phyloP scores from a whole-genome alignment of 2,888 invertebrate species.

The Hydraecia micacea region DNA sequence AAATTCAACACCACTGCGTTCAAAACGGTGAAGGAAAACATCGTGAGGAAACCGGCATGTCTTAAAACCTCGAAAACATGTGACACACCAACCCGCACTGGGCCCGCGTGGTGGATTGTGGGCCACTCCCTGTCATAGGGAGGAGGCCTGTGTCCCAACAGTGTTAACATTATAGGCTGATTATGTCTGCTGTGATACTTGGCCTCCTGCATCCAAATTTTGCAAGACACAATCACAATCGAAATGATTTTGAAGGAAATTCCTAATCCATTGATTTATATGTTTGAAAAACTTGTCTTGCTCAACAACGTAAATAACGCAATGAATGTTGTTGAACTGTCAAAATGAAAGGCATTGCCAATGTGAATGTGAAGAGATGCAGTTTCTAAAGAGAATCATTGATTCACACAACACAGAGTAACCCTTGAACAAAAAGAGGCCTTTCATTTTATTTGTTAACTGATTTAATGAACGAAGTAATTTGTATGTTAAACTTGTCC shows the following conservation, averaged over 20 bases:
- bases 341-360: background rate
- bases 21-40: too few relatives aligned
- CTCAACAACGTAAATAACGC: too few relatives aligned
- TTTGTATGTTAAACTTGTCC: slow-evolving; percentile 1
- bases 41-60: too few relatives aligned
- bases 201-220: background rate
- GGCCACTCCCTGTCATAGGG: too few relatives aligned
- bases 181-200: background rate
- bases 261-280: background rate
- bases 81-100: too few relatives aligned
- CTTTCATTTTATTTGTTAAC: background rate
- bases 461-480: background rate
- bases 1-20: too few relatives aligned
- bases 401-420: background rate
- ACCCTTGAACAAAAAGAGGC: background rate
- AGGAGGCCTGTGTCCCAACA: too few relatives aligned
- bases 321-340: background rate
- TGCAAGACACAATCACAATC: background rate
- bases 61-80: too few relatives aligned
- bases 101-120: too few relatives aligned
- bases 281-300: background rate
- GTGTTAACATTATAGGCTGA: too few relatives aligned
- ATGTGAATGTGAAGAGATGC: background rate
- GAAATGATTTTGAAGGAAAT: background rate
- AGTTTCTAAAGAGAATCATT: background rate